These are phyloP conservation scores for Cataglyphis rosenhaueri DNA, from an alignment of 2,888 invertebrate genomes.

Conservation along the genomic window DNA sequence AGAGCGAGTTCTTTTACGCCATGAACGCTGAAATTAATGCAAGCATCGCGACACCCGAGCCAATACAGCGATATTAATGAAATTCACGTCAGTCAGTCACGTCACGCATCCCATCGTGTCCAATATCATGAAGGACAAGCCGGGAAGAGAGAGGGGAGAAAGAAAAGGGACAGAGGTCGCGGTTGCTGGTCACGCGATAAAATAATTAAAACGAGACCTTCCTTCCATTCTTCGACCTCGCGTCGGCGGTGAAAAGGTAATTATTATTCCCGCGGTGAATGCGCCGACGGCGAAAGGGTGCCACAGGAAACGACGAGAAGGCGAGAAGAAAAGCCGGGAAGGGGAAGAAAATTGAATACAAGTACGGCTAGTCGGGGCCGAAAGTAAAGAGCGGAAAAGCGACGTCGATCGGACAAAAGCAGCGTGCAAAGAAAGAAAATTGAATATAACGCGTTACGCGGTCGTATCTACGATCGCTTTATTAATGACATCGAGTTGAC, in stretches of 20 bases:
- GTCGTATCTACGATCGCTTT: slow-evolving; percentile 19
- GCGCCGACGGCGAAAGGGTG: slow-evolving; percentile 27
- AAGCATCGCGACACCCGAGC: slow-evolving; percentile 48
- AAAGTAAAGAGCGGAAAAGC: slow-evolving; percentile 55
- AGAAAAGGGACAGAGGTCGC: slow-evolving; percentile 55
- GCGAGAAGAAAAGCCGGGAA: slow-evolving; percentile 31
- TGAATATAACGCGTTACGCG: slow-evolving; percentile 5
- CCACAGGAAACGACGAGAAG: slow-evolving; percentile 16
- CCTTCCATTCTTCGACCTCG: slow-evolving; percentile 58
- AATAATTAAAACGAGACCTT: slow-evolving; percentile 74
- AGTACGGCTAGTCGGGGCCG: slow-evolving; percentile 30
- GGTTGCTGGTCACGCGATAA: slow-evolving; percentile 74
- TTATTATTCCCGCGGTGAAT: slow-evolving; percentile 70
- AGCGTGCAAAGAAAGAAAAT: slow-evolving; percentile 29
- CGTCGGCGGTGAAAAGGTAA: slow-evolving; percentile 71
- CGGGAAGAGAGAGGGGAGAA: not conserved
- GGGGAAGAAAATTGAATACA: slow-evolving; percentile 51
- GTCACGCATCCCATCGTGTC: slow-evolving; percentile 65
- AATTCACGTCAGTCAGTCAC: slow-evolving; percentile 67
- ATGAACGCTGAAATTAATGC: slow-evolving; percentile 39
- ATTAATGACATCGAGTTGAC: slow-evolving; percentile 22
- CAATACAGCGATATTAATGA: slow-evolving; percentile 68
- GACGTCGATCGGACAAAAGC: slow-evolving; percentile 44
- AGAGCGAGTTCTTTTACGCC: slow-evolving; percentile 34
- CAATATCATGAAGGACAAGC: slow-evolving; percentile 61